Base-by-base conservation (phyloP, 2,888 invertebrate genomes). In the Scaptomyza polygonia region DNA sequence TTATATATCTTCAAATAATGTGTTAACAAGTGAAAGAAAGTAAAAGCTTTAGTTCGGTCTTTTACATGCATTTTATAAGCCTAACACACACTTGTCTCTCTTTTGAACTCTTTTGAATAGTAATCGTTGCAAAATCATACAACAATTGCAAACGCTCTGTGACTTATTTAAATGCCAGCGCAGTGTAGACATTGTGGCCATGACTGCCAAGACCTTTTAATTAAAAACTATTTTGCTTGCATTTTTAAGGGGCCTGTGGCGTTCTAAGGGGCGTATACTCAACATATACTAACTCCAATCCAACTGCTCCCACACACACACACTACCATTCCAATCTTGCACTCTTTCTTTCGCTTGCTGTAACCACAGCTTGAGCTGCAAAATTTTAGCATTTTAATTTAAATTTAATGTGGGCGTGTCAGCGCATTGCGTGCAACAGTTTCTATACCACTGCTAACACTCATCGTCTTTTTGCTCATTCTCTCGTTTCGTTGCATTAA, bases 341-440 rank as follows among this genome's bases (percentile, higher is more conserved):
- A n/a, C n/a, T 36, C 8, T 18, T 1, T 53, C 18, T 42, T 12
- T 43, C 4, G 44, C 18, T 53, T 29, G 54, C n/a, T 51, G 3
- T 8, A 30, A 39, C 72, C 80, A 54, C 67, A 76, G 80, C 69
- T 77, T 64, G 76, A 73, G 66, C 39, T 44, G 70, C 67, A 59
- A 69, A 86, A 86, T 81, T 88, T 88, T 82, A 78, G 87, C 89
- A 86, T 89, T 89, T 89, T 88, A 86, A 89, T 88, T 88, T 88
- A 84, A 89, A 88, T 89, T 88, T 86, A 80, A 75, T 71, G 77
- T 70, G 72, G 87, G 86, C 84, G 82, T 83, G 86, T 78, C 70
- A 45, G 77, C 56, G 77, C 61, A 53, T 64, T 56, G 76, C 85
- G 76, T 81, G 87, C 85, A 85, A 85, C 85, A 87, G 85, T 85